These are phyloP conservation scores for Mesorhabditis sp. DNA, from an alignment of 2,888 invertebrate genomes.

Conservation along the genomic window DNA sequence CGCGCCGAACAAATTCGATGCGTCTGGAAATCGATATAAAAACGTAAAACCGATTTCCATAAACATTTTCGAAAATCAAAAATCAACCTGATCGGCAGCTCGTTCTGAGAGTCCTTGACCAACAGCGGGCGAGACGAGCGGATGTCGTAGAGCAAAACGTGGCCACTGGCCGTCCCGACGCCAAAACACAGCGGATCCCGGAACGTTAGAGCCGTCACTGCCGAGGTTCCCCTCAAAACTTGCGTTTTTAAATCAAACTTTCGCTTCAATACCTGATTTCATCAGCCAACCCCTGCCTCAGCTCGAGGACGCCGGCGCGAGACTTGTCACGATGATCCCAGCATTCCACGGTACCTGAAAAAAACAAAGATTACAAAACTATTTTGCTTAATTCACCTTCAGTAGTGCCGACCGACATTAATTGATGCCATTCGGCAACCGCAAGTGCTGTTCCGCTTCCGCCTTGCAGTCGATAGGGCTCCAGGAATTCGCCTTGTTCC, in stretches of 20 bases:
- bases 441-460: slow-evolving; percentile 61
- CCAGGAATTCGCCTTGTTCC: slow-evolving; percentile 88
- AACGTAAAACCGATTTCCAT: background rate
- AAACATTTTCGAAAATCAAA: slow-evolving; percentile 68
- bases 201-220: slow-evolving; percentile 70
- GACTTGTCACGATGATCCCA: slow-evolving; percentile 86
- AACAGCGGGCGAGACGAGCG: slow-evolving; percentile 81
- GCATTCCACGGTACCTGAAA: slow-evolving; percentile 79
- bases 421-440: slow-evolving; percentile 81
- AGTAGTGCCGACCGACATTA: slow-evolving; percentile 59
- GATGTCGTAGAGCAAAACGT: slow-evolving; percentile 85
- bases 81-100: slow-evolving; percentile 81
- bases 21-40: background rate
- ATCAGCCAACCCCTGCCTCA: slow-evolving; percentile 64
- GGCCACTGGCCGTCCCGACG: slow-evolving; percentile 89
- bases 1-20: slow-evolving; percentile 14
- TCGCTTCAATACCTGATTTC: slow-evolving; percentile 18
- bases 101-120: slow-evolving; percentile 91
- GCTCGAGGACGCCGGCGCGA: slow-evolving; percentile 78
- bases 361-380: background rate
- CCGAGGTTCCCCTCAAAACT: slow-evolving; percentile 52
- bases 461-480: slow-evolving; percentile 70
- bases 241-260: background rate
- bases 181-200: slow-evolving; percentile 67
- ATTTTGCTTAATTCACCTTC: background rate